Evolutionary conservation across 2,888 invertebrate genomes (phyloP).

Genomic region (Lasioglossum zephyrum): DNA sequence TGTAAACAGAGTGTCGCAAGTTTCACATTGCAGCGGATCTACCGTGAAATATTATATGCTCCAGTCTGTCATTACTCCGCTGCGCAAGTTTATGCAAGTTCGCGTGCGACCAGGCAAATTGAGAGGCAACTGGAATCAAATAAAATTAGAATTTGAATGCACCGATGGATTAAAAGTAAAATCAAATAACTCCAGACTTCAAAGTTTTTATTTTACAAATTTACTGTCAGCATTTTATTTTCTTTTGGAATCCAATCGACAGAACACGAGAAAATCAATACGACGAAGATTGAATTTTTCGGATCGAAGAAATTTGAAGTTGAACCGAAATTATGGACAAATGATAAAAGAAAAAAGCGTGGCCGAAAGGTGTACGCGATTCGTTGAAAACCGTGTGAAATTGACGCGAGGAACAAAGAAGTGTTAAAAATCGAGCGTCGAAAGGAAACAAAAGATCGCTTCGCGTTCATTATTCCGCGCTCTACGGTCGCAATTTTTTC

Average conservation of each 20-base stretch:
- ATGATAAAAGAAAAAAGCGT: neutral
- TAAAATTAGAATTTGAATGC: neutral
- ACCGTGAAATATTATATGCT: constrained; percentile 3
- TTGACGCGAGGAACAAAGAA: neutral
- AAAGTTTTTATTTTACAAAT: neutral
- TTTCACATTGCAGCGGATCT: neutral
- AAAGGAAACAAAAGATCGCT: neutral
- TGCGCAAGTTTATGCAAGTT: neutral
- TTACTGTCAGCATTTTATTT: neutral
- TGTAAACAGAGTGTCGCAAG: neutral
- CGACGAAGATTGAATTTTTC: too few relatives aligned
- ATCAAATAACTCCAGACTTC: neutral
- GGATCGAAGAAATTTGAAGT: neutral
- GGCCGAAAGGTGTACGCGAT: neutral
- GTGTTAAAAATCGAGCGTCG: neutral
- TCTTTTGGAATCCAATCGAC: too few relatives aligned
- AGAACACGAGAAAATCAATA: too few relatives aligned
- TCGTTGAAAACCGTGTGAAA: neutral
- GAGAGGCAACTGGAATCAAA: too few relatives aligned
- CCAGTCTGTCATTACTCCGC: neutral
- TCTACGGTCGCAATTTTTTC: neutral
- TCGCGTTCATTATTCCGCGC: neutral
- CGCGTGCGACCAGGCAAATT: neutral
- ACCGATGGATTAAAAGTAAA: neutral
- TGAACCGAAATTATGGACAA: neutral